phyloP scores from a whole-genome alignment of 2,797 vertebrate species.

The Etheostoma nigrum region DNA sequence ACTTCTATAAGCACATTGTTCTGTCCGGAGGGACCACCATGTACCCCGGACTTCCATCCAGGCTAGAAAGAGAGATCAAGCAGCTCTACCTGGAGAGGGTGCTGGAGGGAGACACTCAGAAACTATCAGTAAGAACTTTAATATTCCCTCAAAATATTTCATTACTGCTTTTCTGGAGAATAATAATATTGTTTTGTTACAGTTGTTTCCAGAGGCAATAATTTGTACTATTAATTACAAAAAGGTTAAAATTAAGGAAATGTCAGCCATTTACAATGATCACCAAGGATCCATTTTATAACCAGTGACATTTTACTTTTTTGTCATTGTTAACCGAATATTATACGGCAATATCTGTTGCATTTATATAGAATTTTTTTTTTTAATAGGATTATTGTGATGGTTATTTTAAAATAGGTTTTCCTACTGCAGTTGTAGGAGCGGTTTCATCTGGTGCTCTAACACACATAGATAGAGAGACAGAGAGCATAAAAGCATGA shows the following conservation, averaged over 20 bases:
- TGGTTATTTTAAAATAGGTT: not conserved
- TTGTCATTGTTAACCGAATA: not conserved
- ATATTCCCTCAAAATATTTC: not conserved
- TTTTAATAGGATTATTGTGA: not conserved
- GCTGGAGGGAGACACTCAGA: conserved; percentile 83
- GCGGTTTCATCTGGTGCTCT: not conserved
- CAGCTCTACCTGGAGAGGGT: conserved; percentile 89
- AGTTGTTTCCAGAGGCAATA: not conserved
- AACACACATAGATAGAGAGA: not conserved
- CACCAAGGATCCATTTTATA: not conserved
- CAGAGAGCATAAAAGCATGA: not conserved
- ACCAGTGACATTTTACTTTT: not conserved
- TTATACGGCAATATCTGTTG: no score
- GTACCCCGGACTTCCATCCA: conserved; percentile 88
- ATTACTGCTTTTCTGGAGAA: not conserved
- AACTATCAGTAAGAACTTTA: conserved; percentile 81
- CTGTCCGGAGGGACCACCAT: conserved; percentile 88
- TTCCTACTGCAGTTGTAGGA: not conserved
- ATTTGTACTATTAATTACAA: no score
- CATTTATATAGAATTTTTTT: not conserved
- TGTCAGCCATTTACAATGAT: no score
- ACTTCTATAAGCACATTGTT: conserved; percentile 90
- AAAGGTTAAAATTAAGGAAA: no score
- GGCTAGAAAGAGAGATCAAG: conserved; percentile 88
- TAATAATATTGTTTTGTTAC: not conserved